Evolutionary conservation across 2,888 invertebrate genomes (phyloP).

Genomic region (Epinotia nisella): DNA sequence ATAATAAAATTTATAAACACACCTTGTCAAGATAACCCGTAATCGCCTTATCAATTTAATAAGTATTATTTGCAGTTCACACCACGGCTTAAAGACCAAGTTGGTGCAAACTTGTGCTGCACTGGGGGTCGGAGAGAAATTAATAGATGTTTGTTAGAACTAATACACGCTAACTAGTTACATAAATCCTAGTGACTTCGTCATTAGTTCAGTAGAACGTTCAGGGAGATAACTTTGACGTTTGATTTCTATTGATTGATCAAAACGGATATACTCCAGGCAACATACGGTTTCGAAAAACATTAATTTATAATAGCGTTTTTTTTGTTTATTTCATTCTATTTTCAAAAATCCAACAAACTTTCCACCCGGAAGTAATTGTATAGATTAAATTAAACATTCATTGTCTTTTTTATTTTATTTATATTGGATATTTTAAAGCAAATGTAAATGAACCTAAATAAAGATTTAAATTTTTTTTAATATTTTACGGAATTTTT

Average conservation of each 20-base stretch:
- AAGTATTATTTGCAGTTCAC: conserved; percentile 21
- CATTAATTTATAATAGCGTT: too few species aligned
- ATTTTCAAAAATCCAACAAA: too few species aligned
- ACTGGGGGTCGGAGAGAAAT: conserved; percentile 18
- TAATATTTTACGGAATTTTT: too few species aligned
- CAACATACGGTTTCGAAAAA: too few species aligned
- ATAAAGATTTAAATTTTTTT: too few species aligned
- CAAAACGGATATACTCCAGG: too few species aligned
- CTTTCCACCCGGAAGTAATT: too few species aligned
- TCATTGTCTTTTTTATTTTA: too few species aligned
- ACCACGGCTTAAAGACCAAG: conserved; percentile 26
- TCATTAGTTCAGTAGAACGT: conserved; percentile 26
- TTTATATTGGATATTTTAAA: too few species aligned
- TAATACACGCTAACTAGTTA: conserved; percentile 40
- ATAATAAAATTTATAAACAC: neutral
- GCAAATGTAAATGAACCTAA: too few species aligned
- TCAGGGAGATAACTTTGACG: conserved; percentile 18
- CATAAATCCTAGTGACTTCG: conserved; percentile 37
- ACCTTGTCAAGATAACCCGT: neutral
- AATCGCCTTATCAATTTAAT: conserved; percentile 24
- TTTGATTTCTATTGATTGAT: conserved; percentile 7
- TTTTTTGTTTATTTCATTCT: too few species aligned
- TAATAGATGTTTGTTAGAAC: conserved; percentile 41
- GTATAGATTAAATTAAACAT: too few species aligned
- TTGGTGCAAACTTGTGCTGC: conserved; percentile 34